phyloP scores from a whole-genome alignment of 2,797 vertebrate genomes.

The Notamacropus eugenii region DNA sequence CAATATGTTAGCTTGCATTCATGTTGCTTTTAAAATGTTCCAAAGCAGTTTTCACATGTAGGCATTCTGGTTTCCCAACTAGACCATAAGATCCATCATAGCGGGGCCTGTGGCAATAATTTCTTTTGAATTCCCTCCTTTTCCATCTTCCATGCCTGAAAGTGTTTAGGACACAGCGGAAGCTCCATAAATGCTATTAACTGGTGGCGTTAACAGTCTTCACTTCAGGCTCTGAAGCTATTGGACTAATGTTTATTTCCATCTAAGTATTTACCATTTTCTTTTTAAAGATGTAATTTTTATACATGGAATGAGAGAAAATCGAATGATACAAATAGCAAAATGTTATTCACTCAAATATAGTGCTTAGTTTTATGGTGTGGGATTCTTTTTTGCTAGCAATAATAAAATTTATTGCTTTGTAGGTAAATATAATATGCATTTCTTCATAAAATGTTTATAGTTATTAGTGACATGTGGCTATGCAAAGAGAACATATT shows the following conservation, averaged over 20 bases:
- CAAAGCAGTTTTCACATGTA: conserved; percentile 10
- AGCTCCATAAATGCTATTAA: not conserved
- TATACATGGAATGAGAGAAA: conserved; percentile 18
- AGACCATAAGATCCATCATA: not conserved
- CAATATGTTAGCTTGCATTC: conserved; percentile 27
- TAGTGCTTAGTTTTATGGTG: conserved; percentile 7
- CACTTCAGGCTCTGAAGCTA: not conserved
- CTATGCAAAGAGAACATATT: not conserved
- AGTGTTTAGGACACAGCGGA: conserved; percentile 7
- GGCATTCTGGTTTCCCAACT: not conserved
- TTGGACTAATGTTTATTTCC: not conserved
- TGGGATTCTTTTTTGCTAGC: not conserved
- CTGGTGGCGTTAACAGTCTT: conserved; percentile 1
- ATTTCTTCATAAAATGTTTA: conserved; percentile 26
- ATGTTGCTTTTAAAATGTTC: not conserved
- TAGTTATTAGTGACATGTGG: conserved; percentile 26
- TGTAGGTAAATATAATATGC: conserved; percentile 17
- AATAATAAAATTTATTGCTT: conserved; percentile 19
- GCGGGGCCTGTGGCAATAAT: not conserved
- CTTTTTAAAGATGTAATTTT: conserved; percentile 7
- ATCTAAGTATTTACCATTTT: conserved; percentile 21
- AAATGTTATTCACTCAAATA: conserved; percentile 23
- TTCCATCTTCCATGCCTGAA: not conserved
- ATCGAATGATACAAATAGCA: not conserved
- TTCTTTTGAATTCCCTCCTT: not conserved